Evolutionary conservation across 2,797 vertebrate species (phyloP).

Genomic region (Philypnodon macrostomus): DNA sequence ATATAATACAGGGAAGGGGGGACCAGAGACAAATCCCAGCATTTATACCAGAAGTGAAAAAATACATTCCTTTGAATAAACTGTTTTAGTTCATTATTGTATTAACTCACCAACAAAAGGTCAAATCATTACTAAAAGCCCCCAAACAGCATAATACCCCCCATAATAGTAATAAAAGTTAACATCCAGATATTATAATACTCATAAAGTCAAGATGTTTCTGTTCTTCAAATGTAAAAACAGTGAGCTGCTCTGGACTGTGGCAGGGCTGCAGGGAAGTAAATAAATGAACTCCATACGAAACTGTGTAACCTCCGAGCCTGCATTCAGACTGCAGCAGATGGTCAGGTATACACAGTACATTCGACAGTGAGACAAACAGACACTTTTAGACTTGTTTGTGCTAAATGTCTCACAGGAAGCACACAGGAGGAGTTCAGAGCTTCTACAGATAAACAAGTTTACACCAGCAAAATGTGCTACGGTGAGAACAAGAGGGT

Average conservation of each 20-base stretch:
- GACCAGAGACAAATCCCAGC: too few species aligned
- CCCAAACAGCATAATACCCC: too few species aligned
- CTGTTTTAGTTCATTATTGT: too few species aligned
- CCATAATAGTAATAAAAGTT: too few species aligned
- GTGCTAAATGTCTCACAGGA: slow-evolving; percentile 5
- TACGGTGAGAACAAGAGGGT: neutral
- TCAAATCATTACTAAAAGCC: too few species aligned
- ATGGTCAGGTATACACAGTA: slow-evolving; percentile 17
- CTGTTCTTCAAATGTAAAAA: neutral
- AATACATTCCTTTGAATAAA: too few species aligned
- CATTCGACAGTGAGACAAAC: slow-evolving; percentile 5
- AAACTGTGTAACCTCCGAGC: neutral
- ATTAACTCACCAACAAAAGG: too few species aligned
- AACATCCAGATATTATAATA: too few species aligned
- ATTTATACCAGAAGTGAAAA: too few species aligned
- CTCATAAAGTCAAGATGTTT: too few species aligned
- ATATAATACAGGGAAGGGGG: too few species aligned
- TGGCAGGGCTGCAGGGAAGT: neutral
- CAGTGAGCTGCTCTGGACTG: neutral
- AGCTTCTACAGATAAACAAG: neutral
- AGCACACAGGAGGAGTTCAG: neutral
- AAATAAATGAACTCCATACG: slow-evolving; percentile 2
- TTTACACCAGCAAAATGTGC: neutral
- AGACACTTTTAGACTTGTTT: slow-evolving; percentile 6
- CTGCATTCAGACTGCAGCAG: neutral